Percentiles rank a stretch among this genome's conserved stretches.
phyloP scores from a whole-genome alignment of 2,113 vertebrate species.

The Pteruthius melanotis region DNA sequence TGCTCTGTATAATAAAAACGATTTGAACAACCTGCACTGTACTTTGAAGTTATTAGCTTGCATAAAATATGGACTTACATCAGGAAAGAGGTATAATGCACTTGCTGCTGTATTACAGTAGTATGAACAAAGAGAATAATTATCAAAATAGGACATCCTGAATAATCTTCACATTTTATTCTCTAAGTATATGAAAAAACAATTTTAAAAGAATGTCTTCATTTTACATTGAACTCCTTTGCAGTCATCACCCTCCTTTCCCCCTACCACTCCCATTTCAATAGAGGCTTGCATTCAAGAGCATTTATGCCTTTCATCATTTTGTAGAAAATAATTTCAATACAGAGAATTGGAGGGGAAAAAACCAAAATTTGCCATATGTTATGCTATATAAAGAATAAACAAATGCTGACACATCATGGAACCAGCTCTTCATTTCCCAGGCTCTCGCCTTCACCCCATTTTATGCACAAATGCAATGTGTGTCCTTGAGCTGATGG shows the following conservation, averaged over 20 bases:
- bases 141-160: not conserved
- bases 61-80: not conserved
- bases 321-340: conserved; percentile 21
- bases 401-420: not conserved
- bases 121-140: conserved; percentile 8
- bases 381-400: not conserved
- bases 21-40: not conserved
- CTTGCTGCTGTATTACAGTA: not conserved
- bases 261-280: not conserved
- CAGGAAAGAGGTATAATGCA: not conserved
- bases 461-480: not conserved
- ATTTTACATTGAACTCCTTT: not conserved
- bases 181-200: not conserved
- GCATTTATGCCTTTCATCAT: not conserved
- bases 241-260: not conserved
- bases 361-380: not conserved
- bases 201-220: not conserved
- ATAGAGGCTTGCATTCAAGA: not conserved
- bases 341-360: not conserved
- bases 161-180: conserved; percentile 1
- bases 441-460: not conserved
- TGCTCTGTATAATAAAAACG: not conserved
- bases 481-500: not conserved
- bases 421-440: not conserved
- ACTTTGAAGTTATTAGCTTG: conserved; percentile 7